Evolutionary conservation across 1,140 invertebrate genomes (phyloP).

Genomic region (Papilio xuthus): DNA sequence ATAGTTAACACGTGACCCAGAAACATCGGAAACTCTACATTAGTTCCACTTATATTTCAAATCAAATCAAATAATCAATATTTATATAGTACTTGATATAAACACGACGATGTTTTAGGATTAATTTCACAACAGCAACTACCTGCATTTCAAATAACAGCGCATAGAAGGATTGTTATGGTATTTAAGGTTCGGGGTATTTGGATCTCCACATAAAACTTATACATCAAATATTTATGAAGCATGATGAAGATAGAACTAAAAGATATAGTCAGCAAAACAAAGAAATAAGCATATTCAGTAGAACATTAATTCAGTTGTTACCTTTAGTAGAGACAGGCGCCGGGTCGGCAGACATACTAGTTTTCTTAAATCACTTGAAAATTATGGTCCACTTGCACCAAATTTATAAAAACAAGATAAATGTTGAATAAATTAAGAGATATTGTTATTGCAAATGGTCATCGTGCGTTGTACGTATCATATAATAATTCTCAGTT

Average conservation of each 20-base stretch:
- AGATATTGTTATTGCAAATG: neutral
- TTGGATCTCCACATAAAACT: neutral
- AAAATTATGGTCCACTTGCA: neutral
- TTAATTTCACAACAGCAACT: neutral
- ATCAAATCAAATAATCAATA: neutral
- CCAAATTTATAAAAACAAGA: conserved; percentile 2
- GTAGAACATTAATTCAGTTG: neutral
- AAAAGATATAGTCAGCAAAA: neutral
- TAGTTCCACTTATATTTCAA: neutral
- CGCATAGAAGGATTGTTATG: neutral
- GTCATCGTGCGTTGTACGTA: neutral
- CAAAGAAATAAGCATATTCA: neutral
- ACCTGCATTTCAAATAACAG: neutral
- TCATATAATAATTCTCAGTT: neutral
- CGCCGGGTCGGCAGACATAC: neutral
- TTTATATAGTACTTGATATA: neutral
- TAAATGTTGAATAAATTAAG: neutral
- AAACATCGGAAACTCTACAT: neutral
- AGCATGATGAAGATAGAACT: neutral
- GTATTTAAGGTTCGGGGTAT: neutral
- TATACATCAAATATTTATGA: neutral
- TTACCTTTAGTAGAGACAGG: conserved; percentile 1
- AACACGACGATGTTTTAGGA: neutral
- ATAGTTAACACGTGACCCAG: conserved; percentile 6
- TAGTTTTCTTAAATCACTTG: neutral